Conservation (phyloP, 2,888 invertebrate genomes). For the Melangyna quadrimaculata region DNA sequence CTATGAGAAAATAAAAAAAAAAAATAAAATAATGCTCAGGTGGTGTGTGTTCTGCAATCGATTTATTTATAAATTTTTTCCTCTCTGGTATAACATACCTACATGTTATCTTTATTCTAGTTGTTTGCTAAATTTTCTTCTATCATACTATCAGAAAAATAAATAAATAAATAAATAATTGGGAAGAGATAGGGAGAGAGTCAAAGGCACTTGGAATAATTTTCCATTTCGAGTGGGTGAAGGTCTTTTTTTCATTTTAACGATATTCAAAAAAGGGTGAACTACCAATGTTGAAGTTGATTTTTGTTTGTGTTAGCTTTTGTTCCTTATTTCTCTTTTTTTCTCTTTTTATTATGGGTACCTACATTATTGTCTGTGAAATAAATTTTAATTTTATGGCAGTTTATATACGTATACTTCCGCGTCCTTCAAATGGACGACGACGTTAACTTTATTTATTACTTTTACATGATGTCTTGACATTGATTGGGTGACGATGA, state of each 20-base stretch:
- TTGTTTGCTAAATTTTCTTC: background rate
- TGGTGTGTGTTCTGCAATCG: background rate
- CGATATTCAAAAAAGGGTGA: constrained; percentile 4
- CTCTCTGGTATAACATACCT: no score
- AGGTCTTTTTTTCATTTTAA: constrained; percentile 48
- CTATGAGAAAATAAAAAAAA: background rate
- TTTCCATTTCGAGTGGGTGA: constrained; percentile 22
- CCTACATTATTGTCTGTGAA: background rate
- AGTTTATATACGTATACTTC: background rate
- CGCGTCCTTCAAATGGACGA: background rate
- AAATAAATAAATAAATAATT: constrained; percentile 1
- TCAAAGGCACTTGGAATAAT: background rate
- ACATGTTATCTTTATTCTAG: background rate
- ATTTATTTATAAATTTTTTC: constrained; percentile 27
- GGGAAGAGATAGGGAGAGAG: background rate
- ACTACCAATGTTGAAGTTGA: background rate
- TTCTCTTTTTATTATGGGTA: background rate
- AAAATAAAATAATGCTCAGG: background rate
- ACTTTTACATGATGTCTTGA: constrained; percentile 21
- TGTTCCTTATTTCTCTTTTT: background rate
- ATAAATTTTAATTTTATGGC: constrained; percentile 55
- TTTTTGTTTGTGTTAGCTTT: background rate
- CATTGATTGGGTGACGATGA: constrained; percentile 32
- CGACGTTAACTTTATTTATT: constrained; percentile 30
- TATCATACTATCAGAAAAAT: background rate